Evolutionary conservation across 2,888 invertebrate species (phyloP).

Genomic region (Theristus sp.): DNA sequence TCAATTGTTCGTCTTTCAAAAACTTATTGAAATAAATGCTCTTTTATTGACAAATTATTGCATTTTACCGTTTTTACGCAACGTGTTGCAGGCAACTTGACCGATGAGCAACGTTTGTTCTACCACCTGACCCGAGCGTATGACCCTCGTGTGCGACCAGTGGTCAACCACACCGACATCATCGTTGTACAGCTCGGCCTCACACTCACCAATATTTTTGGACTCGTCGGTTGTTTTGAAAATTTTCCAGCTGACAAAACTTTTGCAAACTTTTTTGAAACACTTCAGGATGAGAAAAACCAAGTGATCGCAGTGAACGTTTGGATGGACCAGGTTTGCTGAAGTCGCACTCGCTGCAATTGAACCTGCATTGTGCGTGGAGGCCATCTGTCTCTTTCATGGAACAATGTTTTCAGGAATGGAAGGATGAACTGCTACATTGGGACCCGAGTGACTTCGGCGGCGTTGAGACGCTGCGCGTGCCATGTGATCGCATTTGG

Average conservation of each 20-base stretch:
- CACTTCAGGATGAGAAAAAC: constrained; percentile 39
- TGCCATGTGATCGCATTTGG: constrained; percentile 56
- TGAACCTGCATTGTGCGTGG: neutral
- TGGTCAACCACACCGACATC: constrained; percentile 34
- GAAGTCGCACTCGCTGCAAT: neutral
- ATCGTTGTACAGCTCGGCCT: constrained; percentile 38
- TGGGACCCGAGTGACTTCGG: constrained; percentile 53
- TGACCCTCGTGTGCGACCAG: constrained; percentile 39
- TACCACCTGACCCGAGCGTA: constrained; percentile 36
- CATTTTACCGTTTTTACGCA: no score
- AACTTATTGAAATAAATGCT: no score
- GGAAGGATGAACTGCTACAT: constrained; percentile 49
- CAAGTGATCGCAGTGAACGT: constrained; percentile 39
- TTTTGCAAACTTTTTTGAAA: no score
- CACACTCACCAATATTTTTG: constrained; percentile 40
- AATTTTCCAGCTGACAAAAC: neutral
- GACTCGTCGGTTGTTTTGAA: constrained; percentile 30
- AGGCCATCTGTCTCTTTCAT: neutral
- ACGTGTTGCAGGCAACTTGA: no score
- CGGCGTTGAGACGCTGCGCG: constrained; percentile 42
- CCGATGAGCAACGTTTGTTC: constrained; percentile 35
- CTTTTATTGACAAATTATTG: no score
- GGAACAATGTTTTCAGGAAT: constrained; percentile 35
- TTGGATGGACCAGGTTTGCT: constrained; percentile 36
- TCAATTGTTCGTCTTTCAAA: no score